Conservation (phyloP, 2,113 vertebrate genomes). For the Ciconia boyciana region DNA sequence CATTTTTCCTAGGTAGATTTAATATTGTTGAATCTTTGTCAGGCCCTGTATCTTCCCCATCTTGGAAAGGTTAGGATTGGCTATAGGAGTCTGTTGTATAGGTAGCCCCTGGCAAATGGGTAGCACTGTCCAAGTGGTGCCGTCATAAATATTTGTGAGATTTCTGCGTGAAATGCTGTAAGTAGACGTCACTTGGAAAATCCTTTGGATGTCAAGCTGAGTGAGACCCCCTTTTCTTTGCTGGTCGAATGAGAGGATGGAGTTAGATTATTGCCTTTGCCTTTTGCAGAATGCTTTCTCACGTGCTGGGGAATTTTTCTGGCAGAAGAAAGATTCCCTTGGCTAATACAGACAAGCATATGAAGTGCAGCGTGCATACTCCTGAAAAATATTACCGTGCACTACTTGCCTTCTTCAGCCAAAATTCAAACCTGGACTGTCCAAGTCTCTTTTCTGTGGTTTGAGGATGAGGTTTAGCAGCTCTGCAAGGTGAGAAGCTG, state of each 20-base stretch:
- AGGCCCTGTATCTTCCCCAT: background rate
- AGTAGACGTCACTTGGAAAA: fast-evolving
- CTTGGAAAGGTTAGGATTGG: background rate
- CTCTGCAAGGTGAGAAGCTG: background rate
- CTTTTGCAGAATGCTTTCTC: background rate
- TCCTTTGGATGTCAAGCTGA: background rate
- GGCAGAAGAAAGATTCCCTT: background rate
- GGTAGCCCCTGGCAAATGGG: fast-evolving
- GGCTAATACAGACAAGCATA: background rate
- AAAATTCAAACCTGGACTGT: background rate
- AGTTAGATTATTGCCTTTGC: background rate
- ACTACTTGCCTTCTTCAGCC: background rate
- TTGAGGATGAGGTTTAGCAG: background rate
- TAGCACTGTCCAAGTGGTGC: background rate
- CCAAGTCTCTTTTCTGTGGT: background rate
- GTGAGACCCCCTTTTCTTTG: background rate
- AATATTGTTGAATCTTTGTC: fast-evolving
- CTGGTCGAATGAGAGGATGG: background rate
- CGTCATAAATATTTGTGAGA: fast-evolving
- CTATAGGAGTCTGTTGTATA: fast-evolving
- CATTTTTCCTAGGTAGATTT: background rate
- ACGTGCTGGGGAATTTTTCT: background rate
- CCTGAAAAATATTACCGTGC: background rate
- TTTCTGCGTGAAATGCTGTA: background rate
- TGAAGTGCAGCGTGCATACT: fast-evolving